Conservation (phyloP, 2,113 vertebrate genomes). For the Pachycephala philippinensis region DNA sequence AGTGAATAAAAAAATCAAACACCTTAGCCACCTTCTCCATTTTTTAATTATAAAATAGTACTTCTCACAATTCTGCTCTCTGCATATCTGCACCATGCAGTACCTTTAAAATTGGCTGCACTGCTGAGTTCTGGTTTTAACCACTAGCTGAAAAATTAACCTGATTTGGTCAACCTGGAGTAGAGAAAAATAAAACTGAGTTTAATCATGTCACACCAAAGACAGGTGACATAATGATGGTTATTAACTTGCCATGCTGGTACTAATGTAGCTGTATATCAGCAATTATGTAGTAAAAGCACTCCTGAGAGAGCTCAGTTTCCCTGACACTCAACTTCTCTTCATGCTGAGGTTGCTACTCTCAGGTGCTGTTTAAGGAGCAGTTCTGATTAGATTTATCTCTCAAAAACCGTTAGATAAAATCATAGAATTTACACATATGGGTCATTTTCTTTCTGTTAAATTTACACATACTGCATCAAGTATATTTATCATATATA, state of each 20-base stretch:
- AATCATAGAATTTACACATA: fast-evolving
- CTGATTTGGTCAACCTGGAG: background rate
- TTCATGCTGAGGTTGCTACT: background rate
- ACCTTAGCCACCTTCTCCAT: background rate
- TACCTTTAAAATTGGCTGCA: background rate
- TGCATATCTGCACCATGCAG: background rate
- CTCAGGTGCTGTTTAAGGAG: background rate
- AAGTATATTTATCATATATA: background rate
- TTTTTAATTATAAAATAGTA: background rate
- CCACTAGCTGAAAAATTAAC: background rate
- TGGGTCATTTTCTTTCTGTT: background rate
- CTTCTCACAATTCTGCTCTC: background rate
- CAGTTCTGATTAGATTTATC: background rate
- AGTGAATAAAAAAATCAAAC: background rate
- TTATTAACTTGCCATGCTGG: background rate
- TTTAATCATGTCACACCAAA: background rate
- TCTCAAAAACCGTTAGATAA: background rate
- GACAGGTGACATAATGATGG: background rate
- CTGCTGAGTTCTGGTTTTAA: background rate
- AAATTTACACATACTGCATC: background rate
- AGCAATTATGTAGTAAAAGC: background rate
- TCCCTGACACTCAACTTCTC: background rate
- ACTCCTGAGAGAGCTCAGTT: background rate
- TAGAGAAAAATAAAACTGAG: background rate
- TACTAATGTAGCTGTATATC: background rate